phyloP scores from a whole-genome alignment of 2,797 vertebrate genomes.

The Neostethus bicornis region DNA sequence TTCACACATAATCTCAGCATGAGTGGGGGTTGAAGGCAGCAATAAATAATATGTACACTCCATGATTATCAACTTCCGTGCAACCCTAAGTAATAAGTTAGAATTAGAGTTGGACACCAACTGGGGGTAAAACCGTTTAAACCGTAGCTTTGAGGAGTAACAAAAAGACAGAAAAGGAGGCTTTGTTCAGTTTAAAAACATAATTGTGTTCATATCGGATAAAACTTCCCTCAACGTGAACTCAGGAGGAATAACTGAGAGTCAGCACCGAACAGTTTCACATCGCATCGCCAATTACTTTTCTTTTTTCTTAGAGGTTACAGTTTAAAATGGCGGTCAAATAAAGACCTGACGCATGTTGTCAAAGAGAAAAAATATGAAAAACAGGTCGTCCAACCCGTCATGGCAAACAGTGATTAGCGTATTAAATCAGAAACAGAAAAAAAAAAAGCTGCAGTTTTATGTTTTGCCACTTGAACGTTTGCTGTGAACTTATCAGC shows the following conservation, averaged over 20 bases:
- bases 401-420: slow-evolving; percentile 9
- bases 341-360: slow-evolving; percentile 5
- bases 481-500: neutral
- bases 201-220: neutral
- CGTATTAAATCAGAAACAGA: slow-evolving; percentile 19
- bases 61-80: slow-evolving; percentile 12
- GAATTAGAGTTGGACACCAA: neutral
- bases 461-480: slow-evolving; percentile 50
- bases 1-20: slow-evolving; percentile 19
- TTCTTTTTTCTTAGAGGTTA: neutral
- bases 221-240: slow-evolving; percentile 15
- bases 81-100: neutral
- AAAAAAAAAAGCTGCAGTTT: slow-evolving; percentile 30
- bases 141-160: slow-evolving; percentile 11
- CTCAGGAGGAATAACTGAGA: neutral
- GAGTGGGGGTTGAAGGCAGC: slow-evolving; percentile 27
- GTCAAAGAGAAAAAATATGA: slow-evolving; percentile 36
- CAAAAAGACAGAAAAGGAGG: neutral
- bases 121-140: slow-evolving; percentile 7
- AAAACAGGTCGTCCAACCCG: slow-evolving; percentile 7
- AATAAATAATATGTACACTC: neutral
- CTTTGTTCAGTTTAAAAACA: slow-evolving; percentile 8
- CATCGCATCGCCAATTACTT: neutral
- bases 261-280: slow-evolving; percentile 14
- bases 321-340: slow-evolving; percentile 4